A percentile compares a stretch with the other conserved stretches of the same genome.
phyloP scores from a whole-genome alignment of 2,113 vertebrate species.

The Alligator sinensis region DNA sequence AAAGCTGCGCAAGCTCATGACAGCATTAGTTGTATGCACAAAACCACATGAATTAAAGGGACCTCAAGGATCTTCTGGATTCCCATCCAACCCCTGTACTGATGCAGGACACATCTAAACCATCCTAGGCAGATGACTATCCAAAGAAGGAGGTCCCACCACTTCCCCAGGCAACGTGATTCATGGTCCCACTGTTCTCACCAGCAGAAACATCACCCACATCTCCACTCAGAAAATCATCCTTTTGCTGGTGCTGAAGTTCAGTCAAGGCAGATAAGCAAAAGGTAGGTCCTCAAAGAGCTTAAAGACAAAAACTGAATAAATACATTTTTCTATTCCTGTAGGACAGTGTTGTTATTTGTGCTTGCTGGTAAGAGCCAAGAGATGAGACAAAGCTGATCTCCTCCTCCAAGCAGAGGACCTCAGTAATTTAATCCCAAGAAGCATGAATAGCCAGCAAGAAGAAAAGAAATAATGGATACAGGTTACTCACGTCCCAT shows the following conservation, averaged over 20 bases:
- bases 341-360: neutral
- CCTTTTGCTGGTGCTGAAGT: rapidly evolving
- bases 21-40: neutral
- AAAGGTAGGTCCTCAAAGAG: neutral
- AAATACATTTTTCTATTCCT: neutral
- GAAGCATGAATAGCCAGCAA: neutral
- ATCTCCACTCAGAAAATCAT: neutral
- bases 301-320: neutral
- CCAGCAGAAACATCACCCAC: too few relatives aligned
- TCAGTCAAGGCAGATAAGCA: neutral
- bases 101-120: too few relatives aligned
- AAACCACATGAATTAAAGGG: neutral
- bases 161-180: too few relatives aligned
- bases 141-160: too few relatives aligned
- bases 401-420: rapidly evolving
- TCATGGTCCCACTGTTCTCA: too few relatives aligned
- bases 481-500: neutral
- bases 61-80: too few relatives aligned
- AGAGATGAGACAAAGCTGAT: neutral
- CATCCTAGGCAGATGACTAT: too few relatives aligned
- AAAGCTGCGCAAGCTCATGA: slow-evolving; percentile 2
- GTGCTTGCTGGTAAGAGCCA: neutral
- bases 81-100: too few relatives aligned
- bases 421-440: neutral
- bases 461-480: neutral